phyloP scores from a whole-genome alignment of 2,113 vertebrate species.

The Pseudorasbora parva region DNA sequence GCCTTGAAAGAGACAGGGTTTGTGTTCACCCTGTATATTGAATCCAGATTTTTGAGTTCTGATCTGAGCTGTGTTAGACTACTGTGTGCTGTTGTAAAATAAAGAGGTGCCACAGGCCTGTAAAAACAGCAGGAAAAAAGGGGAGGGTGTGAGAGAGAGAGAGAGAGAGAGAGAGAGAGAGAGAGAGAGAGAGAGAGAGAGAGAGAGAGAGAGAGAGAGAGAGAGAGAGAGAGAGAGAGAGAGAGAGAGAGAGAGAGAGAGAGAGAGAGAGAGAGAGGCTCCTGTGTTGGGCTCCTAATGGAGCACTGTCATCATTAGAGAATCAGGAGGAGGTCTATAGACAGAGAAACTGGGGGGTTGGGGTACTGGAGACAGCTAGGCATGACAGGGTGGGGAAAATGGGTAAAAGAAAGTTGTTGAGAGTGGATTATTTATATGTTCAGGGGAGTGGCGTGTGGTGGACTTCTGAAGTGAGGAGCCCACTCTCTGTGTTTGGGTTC shows the following conservation, averaged over 20 bases:
- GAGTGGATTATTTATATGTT: constrained; percentile 33
- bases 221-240: not conserved
- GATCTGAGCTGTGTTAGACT: constrained; percentile 52
- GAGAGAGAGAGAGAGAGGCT: constrained; percentile 8
- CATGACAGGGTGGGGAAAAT: not conserved
- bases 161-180: not conserved
- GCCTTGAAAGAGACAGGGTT: not conserved
- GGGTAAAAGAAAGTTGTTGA: constrained; percentile 11
- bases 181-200: no score
- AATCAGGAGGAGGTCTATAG: constrained; percentile 40
- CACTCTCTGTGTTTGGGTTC: not conserved
- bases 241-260: not conserved
- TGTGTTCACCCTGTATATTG: not conserved
- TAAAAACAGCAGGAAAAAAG: constrained; percentile 24
- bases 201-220: no score
- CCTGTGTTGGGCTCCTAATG: constrained; percentile 56
- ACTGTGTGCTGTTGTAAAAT: constrained; percentile 57
- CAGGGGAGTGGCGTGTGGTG: not conserved
- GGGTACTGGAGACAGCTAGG: constrained; percentile 15
- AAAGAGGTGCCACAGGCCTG: constrained; percentile 51
- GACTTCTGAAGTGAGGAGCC: constrained; percentile 6
- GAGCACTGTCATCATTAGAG: constrained; percentile 63
- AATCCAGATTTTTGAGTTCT: constrained; percentile 17
- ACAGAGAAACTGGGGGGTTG: constrained; percentile 29
- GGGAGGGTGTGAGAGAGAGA: not conserved